These are phyloP conservation scores for Molossus molossus DNA, from an alignment of 2,797 vertebrate genomes.

Conservation along the genomic window DNA sequence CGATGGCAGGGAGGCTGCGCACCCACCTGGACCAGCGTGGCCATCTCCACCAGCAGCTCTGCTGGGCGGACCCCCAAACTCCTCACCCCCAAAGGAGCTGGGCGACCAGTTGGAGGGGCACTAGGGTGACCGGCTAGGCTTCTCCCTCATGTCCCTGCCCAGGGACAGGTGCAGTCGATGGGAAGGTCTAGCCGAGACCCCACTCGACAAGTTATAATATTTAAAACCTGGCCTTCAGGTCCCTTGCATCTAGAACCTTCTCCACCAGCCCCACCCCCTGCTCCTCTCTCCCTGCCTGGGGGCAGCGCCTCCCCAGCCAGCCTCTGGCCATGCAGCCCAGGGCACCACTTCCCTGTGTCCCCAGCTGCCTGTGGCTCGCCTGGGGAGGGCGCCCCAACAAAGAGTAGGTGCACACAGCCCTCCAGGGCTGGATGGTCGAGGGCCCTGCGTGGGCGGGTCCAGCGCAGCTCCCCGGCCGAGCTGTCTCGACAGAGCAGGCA, in stretches of 20 bases:
- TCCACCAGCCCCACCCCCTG: not conserved
- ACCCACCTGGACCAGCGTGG: no score
- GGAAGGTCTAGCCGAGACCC: not conserved
- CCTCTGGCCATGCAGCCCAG: not conserved
- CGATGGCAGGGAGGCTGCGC: not conserved
- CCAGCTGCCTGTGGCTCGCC: not conserved
- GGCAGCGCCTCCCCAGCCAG: not conserved
- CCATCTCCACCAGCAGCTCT: not conserved
- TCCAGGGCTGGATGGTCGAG: not conserved
- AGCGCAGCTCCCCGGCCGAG: not conserved
- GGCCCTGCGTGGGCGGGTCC: not conserved
- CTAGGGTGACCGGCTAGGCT: not conserved
- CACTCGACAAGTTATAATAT: not conserved
- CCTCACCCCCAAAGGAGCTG: not conserved
- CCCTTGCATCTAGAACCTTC: not conserved
- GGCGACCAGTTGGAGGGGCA: not conserved
- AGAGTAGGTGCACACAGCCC: not conserved
- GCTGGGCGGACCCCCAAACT: not conserved
- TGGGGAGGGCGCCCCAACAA: not conserved
- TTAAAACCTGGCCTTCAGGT: not conserved
- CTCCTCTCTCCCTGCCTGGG: not conserved
- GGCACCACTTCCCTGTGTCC: not conserved
- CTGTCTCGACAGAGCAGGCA: no score
- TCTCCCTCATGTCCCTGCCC: not conserved
- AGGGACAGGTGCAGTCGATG: not conserved